Percentiles rank a stretch among this genome's conserved stretches.
Conservation (phyloP, 2,888 invertebrate genomes). For the Nematopogon swammerdamellus region DNA sequence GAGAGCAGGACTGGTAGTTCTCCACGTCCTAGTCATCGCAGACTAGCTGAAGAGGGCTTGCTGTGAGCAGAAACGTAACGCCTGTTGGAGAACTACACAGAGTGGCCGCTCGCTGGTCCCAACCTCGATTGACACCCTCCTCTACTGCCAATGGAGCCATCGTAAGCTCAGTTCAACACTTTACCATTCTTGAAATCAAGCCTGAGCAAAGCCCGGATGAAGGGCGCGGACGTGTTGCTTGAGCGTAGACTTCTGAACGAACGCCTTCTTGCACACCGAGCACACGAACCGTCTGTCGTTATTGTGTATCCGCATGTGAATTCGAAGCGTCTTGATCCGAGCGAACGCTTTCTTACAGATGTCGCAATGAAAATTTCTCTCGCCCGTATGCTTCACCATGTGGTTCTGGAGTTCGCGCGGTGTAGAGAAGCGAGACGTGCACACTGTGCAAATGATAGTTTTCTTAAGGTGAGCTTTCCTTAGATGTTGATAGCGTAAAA, state of each 20-base stretch:
- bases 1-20: too few relatives aligned
- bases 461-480: conserved; percentile 33
- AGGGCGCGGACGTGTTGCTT: conserved; percentile 43
- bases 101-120: too few relatives aligned
- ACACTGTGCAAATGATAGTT: conserved; percentile 21
- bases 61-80: too few relatives aligned
- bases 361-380: conserved; percentile 34
- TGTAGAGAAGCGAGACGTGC: conserved; percentile 29
- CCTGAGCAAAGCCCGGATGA: conserved; percentile 18
- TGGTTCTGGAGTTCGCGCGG: conserved; percentile 28
- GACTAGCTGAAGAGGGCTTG: too few relatives aligned
- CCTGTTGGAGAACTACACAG: too few relatives aligned
- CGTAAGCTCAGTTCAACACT: too few relatives aligned
- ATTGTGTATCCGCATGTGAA: conserved; percentile 39
- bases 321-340: conserved; percentile 27
- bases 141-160: too few relatives aligned
- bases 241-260: conserved; percentile 43
- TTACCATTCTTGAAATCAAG: too few relatives aligned
- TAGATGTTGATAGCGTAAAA: conserved; percentile 35
- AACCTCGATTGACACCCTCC: too few relatives aligned
- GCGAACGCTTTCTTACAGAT: conserved; percentile 42
- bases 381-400: conserved; percentile 29
- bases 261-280: conserved; percentile 20
- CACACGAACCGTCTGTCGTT: conserved; percentile 25
- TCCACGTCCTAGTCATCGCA: too few relatives aligned